Evolutionary conservation across 2,888 invertebrate species (phyloP).

Genomic region (Heliconius hortense): DNA sequence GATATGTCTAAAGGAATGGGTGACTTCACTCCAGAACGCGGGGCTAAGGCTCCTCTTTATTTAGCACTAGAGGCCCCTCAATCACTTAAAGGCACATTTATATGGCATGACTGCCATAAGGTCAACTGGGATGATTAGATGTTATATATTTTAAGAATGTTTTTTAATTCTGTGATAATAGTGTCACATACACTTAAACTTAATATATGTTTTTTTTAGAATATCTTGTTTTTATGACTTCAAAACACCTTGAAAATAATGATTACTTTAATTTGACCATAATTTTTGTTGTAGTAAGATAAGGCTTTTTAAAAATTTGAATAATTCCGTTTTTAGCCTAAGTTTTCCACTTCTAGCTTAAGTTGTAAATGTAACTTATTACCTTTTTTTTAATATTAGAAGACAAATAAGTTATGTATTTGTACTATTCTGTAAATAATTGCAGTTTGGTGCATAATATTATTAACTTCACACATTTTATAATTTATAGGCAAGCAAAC

Average conservation of each 20-base stretch:
- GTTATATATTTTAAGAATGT: conserved; percentile 60
- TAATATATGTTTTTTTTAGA: conserved; percentile 66
- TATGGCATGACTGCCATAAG: conserved; percentile 77
- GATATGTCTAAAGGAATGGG: conserved; percentile 79
- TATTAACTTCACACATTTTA: no score
- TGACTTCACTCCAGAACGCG: conserved; percentile 72
- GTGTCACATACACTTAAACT: conserved; percentile 77
- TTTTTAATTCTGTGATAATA: conserved; percentile 74
- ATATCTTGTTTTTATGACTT: conserved; percentile 36
- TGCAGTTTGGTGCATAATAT: no score
- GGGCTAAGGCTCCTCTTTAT: conserved; percentile 71
- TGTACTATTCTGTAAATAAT: neutral
- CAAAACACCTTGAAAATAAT: conserved; percentile 17
- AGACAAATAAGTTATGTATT: neutral
- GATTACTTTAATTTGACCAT: neutral
- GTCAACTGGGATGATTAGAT: conserved; percentile 78
- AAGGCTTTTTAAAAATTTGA: neutral
- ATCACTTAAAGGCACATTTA: conserved; percentile 71
- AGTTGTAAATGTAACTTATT: neutral
- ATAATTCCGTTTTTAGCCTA: neutral
- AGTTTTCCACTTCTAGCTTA: neutral
- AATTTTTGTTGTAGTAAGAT: neutral
- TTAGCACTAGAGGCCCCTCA: conserved; percentile 74
- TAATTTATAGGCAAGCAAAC: no score
- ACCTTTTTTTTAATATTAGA: neutral